phyloP scores from a whole-genome alignment of 1,140 invertebrate species.

The Solen grandis region DNA sequence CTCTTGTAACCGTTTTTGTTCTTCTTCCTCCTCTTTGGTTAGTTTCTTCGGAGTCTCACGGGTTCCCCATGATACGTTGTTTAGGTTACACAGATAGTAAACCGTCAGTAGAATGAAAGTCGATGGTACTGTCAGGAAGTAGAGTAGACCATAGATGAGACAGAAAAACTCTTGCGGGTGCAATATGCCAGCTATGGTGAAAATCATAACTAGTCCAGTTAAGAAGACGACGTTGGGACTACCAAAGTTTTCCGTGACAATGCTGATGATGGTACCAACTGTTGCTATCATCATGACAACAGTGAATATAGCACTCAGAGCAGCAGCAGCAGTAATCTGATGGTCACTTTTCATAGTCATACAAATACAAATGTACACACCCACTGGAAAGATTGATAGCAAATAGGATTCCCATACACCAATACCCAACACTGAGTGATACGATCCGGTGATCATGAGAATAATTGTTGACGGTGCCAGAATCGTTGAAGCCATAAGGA shows the following conservation, averaged over 20 bases:
- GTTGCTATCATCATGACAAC: slow-evolving; percentile 79
- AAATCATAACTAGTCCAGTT: slow-evolving; percentile 84
- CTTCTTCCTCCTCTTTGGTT: slow-evolving; percentile 72
- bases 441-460: slow-evolving; percentile 98
- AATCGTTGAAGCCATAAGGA: slow-evolving; percentile 94
- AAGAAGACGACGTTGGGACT: slow-evolving; percentile 77
- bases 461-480: slow-evolving; percentile 95
- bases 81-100: slow-evolving; percentile 98
- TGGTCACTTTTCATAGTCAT: slow-evolving; percentile 95
- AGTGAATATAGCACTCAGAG: slow-evolving; percentile 78
- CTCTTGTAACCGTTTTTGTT: slow-evolving; percentile 59
- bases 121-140: slow-evolving; percentile 97
- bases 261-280: slow-evolving; percentile 77
- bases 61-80: slow-evolving; percentile 99
- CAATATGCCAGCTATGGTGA: slow-evolving; percentile 96
- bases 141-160: slow-evolving; percentile 96
- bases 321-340: slow-evolving; percentile 94
- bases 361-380: slow-evolving; percentile 90
- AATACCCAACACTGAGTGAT: slow-evolving; percentile 93
- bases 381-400: slow-evolving; percentile 77
- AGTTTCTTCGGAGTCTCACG: slow-evolving; percentile 93
- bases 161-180: slow-evolving; percentile 99
- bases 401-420: slow-evolving; percentile 76
- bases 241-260: slow-evolving; percentile 76
- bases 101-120: slow-evolving; percentile 98